These are phyloP conservation scores for Chaetodon trifasciatus DNA, from an alignment of 2,797 vertebrate genomes.

Conservation along the genomic window DNA sequence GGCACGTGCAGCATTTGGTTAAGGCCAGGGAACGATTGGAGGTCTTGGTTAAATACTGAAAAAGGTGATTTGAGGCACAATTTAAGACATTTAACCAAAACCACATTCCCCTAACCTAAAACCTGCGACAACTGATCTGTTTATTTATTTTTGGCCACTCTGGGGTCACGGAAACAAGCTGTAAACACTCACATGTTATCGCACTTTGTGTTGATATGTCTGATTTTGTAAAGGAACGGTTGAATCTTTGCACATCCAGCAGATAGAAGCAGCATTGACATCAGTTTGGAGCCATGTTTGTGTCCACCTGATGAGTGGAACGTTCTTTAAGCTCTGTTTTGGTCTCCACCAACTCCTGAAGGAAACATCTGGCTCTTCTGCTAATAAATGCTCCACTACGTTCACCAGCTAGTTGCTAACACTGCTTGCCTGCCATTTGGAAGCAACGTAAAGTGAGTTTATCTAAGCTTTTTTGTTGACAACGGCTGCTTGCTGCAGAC, in stretches of 20 bases:
- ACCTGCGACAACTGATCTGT: background rate
- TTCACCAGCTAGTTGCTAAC: background rate
- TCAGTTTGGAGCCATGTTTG: background rate
- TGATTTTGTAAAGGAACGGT: background rate
- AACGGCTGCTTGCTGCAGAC: background rate
- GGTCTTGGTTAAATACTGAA: slow-evolving; percentile 8
- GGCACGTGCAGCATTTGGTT: slow-evolving; percentile 1
- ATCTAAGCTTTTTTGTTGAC: no score
- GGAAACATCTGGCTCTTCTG: background rate
- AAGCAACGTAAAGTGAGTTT: background rate
- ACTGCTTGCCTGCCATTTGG: background rate
- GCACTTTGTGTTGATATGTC: background rate
- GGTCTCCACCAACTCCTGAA: background rate
- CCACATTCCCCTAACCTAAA: background rate
- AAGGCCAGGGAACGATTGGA: background rate
- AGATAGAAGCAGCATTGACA: background rate
- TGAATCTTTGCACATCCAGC: background rate
- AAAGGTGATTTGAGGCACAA: slow-evolving; percentile 26
- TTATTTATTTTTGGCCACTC: background rate
- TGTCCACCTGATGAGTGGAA: background rate
- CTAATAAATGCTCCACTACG: background rate
- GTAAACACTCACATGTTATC: background rate
- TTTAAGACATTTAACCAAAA: slow-evolving; percentile 7
- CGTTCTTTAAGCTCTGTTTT: slow-evolving; percentile 3
- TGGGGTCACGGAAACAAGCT: background rate